Evolutionary conservation across 2,797 vertebrate genomes (phyloP), one percentile per base, ranked within the genome.

Genomic region (Pogoniulus pusillus): DNA sequence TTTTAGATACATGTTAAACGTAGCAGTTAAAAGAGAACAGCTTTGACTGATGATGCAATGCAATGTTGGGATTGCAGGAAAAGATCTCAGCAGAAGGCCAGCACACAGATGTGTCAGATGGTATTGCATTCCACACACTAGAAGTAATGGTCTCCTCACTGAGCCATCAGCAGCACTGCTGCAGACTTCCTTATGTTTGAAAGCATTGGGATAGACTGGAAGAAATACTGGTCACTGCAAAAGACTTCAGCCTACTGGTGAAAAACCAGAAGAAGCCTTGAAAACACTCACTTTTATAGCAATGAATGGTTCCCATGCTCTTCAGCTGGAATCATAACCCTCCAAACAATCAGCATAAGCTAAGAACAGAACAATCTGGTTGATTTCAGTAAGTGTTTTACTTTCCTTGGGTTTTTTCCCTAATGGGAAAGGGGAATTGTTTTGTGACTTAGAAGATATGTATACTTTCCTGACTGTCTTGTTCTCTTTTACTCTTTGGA

Each of bases 101-200:
- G 62, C 72, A 81, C 57, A 85, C 94, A 90, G 90, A 95, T 93
- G 92, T 93, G 90, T 94, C 51, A 66, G 82, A 95, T 87, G 79
- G 91, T 82, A 70, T 66, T 70, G 79, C 83, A 91, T 96, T 96
- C 87, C 92, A 89, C 63, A 78, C 54, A 63, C 37, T 72, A 93
- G 65, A 96, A 96, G 58, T 92, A 90, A 96, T 6, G 5, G 86
- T 86, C 55, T 85, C 66, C 68, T 88, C 70, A 75, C 66, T 27
- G 65, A 91, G 62, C 87, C 63, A 86, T 74, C 69, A 89, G 57
- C 58, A 87, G 64, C 73, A 55, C n/a, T 5, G 8, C 66, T 79
- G 92, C 1, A 2, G 76, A 90, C 64, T 96, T 92, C 81, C 90
- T 78, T 79, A 70, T 34, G 62, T 81, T 90, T 87, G 43, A 93